Evolutionary conservation across 1,140 invertebrate species (phyloP).

Genomic region (Platorchestia sp.): DNA sequence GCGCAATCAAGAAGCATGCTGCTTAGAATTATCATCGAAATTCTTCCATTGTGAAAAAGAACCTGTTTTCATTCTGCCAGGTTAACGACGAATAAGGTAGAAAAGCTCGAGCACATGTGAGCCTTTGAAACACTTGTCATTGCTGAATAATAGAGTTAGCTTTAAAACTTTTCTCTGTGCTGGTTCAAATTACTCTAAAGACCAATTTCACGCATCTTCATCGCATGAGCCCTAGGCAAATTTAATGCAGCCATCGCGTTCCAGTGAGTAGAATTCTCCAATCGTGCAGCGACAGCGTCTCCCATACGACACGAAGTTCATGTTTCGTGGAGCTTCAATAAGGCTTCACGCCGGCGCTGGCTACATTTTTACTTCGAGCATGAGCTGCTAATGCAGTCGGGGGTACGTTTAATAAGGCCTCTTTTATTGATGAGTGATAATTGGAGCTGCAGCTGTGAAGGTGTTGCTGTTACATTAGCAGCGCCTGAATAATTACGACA

Average conservation of each 20-base stretch:
- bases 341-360: background rate
- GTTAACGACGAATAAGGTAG: background rate
- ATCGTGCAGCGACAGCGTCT: background rate
- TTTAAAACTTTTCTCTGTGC: background rate
- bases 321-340: background rate
- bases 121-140: background rate
- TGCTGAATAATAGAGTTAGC: background rate
- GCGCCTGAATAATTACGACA: slow-evolving; percentile 28
- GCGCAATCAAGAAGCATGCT: too few species aligned
- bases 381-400: background rate
- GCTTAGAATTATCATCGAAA: too few species aligned
- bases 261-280: background rate
- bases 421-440: slow-evolving; percentile 40
- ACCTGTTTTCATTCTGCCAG: background rate
- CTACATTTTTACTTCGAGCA: background rate
- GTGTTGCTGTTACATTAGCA: slow-evolving; percentile 9
- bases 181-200: background rate
- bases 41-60: too few species aligned
- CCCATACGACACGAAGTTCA: background rate
- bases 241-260: background rate
- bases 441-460: slow-evolving; percentile 18
- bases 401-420: slow-evolving; percentile 10
- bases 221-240: background rate
- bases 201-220: background rate
- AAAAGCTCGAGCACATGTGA: background rate